Base-by-base conservation (phyloP, 2,888 invertebrate genomes). In the Acleris holmiana region DNA sequence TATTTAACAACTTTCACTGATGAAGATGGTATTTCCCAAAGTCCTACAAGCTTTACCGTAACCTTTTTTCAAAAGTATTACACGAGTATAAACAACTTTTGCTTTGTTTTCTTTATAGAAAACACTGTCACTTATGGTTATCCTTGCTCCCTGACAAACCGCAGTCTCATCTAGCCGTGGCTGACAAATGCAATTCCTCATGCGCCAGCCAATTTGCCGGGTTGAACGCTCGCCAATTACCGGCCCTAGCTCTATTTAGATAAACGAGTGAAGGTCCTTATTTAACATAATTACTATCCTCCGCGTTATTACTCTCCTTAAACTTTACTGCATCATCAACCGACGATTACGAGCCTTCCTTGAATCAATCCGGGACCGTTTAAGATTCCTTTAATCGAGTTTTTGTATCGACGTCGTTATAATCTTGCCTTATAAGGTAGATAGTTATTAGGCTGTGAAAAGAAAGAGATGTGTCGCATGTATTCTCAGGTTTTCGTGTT, bases 181-280 rank as follows among this genome's bases (percentile, higher is more conserved):
- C 35, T 25, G 53, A 62, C 62, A 57, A 57, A 44, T 59, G 58
- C 53, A 48, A 56, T 53, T 17, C 58, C 48, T 58, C 54, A 58
- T 41, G 58, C 48, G 64, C 40, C 40, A 15, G 44, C 40, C 46
- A 50, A 50, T 59, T 64, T 49, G 56, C 51, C 48, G 74, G 71
- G 86, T 84, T 88, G 83, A 78, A 82, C 74, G 85, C 81, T 82
- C 86, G 75, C 78, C 83, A 85, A 88, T 88, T 86, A 86, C 80
- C 75, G 79, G 83, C 83, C 82, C 81, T 84, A 84, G 78, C 80
- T 83, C 80, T 84, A 84, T 86, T 85, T 81, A 85, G 82, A 84
- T 83, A 80, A 82, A 84, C 80, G 76, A 71, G 76, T 76, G 69
- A 71, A 78, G 77, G 74, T 77, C 77, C 77, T 78, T 77, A 78